Evolutionary conservation across 2,797 vertebrate species (phyloP).

Genomic region (Numenius phaeopus): DNA sequence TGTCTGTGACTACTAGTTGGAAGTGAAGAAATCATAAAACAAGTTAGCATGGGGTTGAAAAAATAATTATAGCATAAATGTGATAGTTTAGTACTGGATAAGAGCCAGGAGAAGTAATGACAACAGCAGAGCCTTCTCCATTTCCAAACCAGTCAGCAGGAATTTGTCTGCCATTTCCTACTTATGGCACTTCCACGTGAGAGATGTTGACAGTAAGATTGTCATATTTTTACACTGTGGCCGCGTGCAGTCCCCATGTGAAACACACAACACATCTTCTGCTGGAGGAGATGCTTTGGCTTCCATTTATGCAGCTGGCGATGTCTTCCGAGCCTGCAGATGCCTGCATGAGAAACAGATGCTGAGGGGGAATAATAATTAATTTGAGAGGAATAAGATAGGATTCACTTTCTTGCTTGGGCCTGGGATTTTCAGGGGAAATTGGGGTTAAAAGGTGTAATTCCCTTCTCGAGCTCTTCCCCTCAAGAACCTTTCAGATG

Average conservation of each 20-base stretch:
- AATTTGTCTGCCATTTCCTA: background rate
- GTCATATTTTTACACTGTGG: background rate
- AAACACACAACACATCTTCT: background rate
- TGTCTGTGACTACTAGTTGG: background rate
- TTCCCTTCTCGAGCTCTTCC: background rate
- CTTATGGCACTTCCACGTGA: background rate
- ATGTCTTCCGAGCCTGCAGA: background rate
- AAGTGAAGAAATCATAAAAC: constrained; percentile 17
- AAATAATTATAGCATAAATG: background rate
- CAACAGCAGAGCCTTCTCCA: background rate
- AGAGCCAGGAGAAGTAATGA: background rate
- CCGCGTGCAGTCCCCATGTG: background rate
- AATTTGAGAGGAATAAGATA: background rate
- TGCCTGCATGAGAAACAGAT: background rate
- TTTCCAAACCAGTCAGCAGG: background rate
- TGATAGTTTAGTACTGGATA: background rate
- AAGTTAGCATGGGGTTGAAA: background rate
- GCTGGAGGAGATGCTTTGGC: background rate
- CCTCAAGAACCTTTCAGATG: background rate
- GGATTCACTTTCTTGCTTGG: background rate
- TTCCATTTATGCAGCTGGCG: background rate
- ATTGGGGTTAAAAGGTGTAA: background rate
- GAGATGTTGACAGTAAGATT: background rate
- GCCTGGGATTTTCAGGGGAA: background rate
- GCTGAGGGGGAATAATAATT: background rate